phyloP scores from a whole-genome alignment of 2,113 vertebrate genomes.

The Delphinapterus leucas region DNA sequence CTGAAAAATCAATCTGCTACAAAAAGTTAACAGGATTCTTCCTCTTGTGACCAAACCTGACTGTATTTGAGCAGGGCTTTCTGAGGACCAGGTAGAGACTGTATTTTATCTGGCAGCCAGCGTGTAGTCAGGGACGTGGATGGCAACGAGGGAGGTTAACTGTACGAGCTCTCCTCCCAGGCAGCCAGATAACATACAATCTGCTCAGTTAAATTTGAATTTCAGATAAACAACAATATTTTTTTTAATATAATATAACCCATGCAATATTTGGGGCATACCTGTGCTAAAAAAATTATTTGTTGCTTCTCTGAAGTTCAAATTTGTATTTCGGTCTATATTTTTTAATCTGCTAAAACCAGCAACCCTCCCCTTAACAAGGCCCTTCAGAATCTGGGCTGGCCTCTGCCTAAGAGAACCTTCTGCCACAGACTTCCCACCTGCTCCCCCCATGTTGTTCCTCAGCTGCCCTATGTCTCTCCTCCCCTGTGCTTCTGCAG shows the following conservation, averaged over 20 bases:
- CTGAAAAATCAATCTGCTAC: not conserved
- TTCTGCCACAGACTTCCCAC: too few species aligned
- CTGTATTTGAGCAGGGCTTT: not conserved
- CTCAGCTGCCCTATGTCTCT: too few species aligned
- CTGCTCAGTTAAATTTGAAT: not conserved
- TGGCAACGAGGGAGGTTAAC: too few species aligned
- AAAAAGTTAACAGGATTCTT: not conserved
- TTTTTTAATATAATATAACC: not conserved
- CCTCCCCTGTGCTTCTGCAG: too few species aligned
- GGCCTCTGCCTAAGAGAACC: not conserved
- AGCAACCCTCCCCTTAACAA: not conserved
- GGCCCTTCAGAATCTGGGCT: not conserved
- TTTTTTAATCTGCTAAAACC: not conserved
- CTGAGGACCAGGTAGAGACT: not conserved
- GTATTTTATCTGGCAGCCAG: too few species aligned
- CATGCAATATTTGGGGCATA: not conserved
- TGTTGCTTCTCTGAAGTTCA: not conserved
- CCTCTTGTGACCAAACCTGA: not conserved
- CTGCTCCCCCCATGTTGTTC: too few species aligned
- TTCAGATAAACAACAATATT: not conserved
- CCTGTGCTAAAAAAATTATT: not conserved
- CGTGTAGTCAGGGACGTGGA: too few species aligned
- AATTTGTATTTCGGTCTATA: not conserved
- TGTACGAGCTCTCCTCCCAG: too few species aligned
- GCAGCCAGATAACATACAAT: too few species aligned